phyloP scores from a whole-genome alignment of 2,797 vertebrate species.

The Rhinatrema bivittatum region DNA sequence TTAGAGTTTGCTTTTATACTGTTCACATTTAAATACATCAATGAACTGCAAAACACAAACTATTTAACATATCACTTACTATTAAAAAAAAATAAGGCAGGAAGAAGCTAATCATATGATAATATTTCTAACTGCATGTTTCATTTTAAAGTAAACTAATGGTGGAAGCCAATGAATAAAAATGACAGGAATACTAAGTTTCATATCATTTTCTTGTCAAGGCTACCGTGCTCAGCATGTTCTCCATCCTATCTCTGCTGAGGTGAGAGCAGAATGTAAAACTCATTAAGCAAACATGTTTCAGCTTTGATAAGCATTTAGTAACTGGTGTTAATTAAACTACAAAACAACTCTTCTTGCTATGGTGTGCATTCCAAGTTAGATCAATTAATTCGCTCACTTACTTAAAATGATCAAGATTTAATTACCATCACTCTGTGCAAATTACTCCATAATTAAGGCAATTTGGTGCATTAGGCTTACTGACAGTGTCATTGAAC shows the following conservation, averaged over 20 bases:
- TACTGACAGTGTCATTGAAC: slow-evolving; percentile 72
- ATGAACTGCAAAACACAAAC: too few species aligned
- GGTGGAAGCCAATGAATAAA: too few species aligned
- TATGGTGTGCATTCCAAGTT: slow-evolving; percentile 75
- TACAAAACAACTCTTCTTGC: slow-evolving; percentile 63
- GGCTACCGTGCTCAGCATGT: slow-evolving; percentile 48
- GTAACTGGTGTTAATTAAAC: slow-evolving; percentile 67
- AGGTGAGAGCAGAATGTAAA: slow-evolving; percentile 65
- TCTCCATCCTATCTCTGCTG: slow-evolving; percentile 54
- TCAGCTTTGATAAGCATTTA: slow-evolving; percentile 67
- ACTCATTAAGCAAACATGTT: slow-evolving; percentile 67
- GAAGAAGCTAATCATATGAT: too few species aligned
- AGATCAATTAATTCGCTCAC: slow-evolving; percentile 93
- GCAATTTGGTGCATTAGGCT: slow-evolving; percentile 87
- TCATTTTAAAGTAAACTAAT: too few species aligned
- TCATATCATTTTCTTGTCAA: slow-evolving; percentile 33
- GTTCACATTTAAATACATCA: too few species aligned
- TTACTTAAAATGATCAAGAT: slow-evolving; percentile 98
- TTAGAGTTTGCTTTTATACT: too few species aligned
- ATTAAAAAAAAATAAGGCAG: too few species aligned
- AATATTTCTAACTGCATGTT: too few species aligned
- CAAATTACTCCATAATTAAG: slow-evolving; percentile 98
- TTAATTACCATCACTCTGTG: slow-evolving; percentile 93
- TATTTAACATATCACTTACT: too few species aligned
- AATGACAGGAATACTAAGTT: too few species aligned